Percentiles rank a stretch among this genome's conserved stretches.
phyloP scores from a whole-genome alignment of 1,140 invertebrate genomes.

The Drepana arcuata region DNA sequence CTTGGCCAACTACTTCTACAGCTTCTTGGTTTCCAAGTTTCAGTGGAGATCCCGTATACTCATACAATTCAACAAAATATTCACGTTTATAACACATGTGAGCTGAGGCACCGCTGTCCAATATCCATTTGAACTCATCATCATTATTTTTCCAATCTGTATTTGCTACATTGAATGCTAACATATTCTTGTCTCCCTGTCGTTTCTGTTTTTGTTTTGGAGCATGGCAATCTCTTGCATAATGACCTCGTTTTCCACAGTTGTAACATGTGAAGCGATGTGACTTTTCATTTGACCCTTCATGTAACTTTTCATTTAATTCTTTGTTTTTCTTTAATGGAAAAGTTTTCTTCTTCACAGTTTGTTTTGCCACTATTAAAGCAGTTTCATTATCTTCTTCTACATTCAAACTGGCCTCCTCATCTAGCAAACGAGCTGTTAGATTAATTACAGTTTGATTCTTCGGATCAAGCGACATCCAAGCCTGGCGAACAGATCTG shows the following conservation, averaged over 20 bases:
- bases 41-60: background rate
- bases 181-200: slow-evolving; percentile 9
- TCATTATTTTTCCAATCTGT: background rate
- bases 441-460: slow-evolving; percentile 9
- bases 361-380: slow-evolving; percentile 13
- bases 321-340: slow-evolving; percentile 1
- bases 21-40: slow-evolving; percentile 1
- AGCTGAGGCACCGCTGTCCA: slow-evolving; percentile 6
- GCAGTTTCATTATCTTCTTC: slow-evolving; percentile 11
- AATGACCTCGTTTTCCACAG: slow-evolving; percentile 22
- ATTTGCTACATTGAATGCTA: slow-evolving; percentile 9
- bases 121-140: slow-evolving; percentile 1
- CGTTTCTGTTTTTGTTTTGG: slow-evolving; percentile 10
- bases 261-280: slow-evolving; percentile 23
- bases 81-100: slow-evolving; percentile 4
- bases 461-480: slow-evolving; percentile 4
- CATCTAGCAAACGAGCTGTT: slow-evolving; percentile 15
- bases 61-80: slow-evolving; percentile 1
- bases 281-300: slow-evolving; percentile 7
- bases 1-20: slow-evolving; percentile 1
- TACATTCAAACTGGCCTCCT: slow-evolving; percentile 14
- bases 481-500: slow-evolving; percentile 7
- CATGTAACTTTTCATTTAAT: slow-evolving; percentile 1
- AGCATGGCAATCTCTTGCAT: slow-evolving; percentile 16
- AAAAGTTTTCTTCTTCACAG: slow-evolving; percentile 2